Evolutionary conservation across 2,797 vertebrate genomes (phyloP).

Genomic region (Anabas testudineus): DNA sequence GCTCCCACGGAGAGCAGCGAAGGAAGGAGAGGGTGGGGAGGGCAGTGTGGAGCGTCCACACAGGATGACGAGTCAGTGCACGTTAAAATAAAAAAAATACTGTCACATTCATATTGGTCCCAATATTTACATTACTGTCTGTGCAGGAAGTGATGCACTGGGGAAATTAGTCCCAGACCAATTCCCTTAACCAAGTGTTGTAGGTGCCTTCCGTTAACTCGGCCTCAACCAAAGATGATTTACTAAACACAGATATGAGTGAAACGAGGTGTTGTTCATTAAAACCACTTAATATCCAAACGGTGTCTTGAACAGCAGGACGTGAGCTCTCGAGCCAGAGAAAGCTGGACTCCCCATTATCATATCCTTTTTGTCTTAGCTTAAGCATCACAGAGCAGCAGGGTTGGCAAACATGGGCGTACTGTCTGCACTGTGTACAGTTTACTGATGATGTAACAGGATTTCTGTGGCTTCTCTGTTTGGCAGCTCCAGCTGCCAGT

Average conservation of each 20-base stretch:
- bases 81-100: not conserved
- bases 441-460: slow-evolving; percentile 42
- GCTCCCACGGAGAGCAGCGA: slow-evolving; percentile 58
- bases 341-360: not conserved
- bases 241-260: too few species aligned
- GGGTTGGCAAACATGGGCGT: slow-evolving; percentile 22
- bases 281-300: slow-evolving; percentile 17
- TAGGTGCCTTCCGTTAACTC: too few species aligned
- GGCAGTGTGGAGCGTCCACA: not conserved
- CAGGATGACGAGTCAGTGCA: not conserved
- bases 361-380: not conserved
- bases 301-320: slow-evolving; percentile 7
- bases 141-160: too few species aligned
- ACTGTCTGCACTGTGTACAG: slow-evolving; percentile 17
- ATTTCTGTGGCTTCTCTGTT: slow-evolving; percentile 44
- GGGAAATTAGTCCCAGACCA: too few species aligned
- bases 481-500: slow-evolving; percentile 28
- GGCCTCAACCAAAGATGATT: too few species aligned
- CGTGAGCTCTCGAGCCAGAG: slow-evolving; percentile 3
- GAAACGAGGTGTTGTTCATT: too few species aligned
- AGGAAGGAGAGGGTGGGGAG: slow-evolving; percentile 13
- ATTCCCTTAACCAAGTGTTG: too few species aligned
- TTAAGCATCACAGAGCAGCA: slow-evolving; percentile 11
- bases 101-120: too few species aligned
- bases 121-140: too few species aligned